Conservation (phyloP, 2,888 invertebrate genomes). For the Hoplodrina blanda region DNA sequence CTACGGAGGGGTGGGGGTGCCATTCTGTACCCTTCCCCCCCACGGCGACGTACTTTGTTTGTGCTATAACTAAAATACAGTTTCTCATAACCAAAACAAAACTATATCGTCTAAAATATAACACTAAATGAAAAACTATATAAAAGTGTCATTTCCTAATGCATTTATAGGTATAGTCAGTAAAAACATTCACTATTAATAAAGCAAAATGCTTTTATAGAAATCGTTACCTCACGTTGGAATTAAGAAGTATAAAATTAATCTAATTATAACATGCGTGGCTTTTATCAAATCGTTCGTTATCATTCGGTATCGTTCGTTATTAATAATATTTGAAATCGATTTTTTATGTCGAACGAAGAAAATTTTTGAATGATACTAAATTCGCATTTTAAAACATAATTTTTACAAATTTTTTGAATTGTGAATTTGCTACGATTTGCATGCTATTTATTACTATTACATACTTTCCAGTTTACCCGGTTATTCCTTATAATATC, state of each 20-base stretch:
- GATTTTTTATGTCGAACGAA: slow-evolving; percentile 16
- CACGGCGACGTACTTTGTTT: too few relatives aligned
- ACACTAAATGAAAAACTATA: too few relatives aligned
- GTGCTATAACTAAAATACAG: too few relatives aligned
- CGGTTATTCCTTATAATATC: slow-evolving; percentile 25
- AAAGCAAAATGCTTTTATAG: slow-evolving; percentile 43
- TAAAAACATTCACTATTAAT: slow-evolving; percentile 26
- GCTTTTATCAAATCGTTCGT: slow-evolving; percentile 44
- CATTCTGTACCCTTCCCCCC: too few relatives aligned
- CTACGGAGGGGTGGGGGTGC: too few relatives aligned
- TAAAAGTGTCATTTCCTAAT: slow-evolving; percentile 34
- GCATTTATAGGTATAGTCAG: slow-evolving; percentile 50
- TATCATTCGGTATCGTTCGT: too few relatives aligned
- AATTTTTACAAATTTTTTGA: slow-evolving; percentile 16
- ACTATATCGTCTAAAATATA: too few relatives aligned
- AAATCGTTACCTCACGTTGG: slow-evolving; percentile 56
- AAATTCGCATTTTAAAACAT: slow-evolving; percentile 30
- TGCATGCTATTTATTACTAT: slow-evolving; percentile 33
- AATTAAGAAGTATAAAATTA: slow-evolving; percentile 46
- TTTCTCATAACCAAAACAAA: too few relatives aligned
- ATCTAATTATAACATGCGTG: slow-evolving; percentile 33
- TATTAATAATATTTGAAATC: slow-evolving; percentile 14
- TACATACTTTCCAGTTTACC: slow-evolving; percentile 42
- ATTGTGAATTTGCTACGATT: slow-evolving; percentile 28
- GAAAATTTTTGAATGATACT: slow-evolving; percentile 6